Evolutionary conservation across 30 jellyfish, hydroid and myxozoan genomes (phyloP), one percentile per base, ranked within the genome.

Genomic region (Mastigias papua): DNA sequence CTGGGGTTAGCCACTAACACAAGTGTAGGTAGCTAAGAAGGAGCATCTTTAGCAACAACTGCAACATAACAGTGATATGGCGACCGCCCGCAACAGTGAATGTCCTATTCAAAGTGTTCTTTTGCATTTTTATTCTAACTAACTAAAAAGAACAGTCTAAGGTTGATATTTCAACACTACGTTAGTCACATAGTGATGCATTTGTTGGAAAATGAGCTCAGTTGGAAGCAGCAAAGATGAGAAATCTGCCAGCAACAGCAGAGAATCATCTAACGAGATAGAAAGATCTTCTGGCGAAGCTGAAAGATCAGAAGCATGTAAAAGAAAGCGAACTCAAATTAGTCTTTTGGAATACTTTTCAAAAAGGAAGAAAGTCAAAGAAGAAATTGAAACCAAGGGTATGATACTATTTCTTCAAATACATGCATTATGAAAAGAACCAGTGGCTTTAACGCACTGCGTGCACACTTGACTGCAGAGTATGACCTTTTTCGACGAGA

Each of bases 341-440:
- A 88, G 94, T 73, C 64, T 93, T 82, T 25, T 89, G 42, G 98
- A 93, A 66, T 93, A 93, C 85, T 93, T 93, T 57, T 73, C 98
- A n/a, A 93, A 93, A 75, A 81, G 95, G 72, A 88, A 89, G 49
- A 93, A 83, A 78, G 80, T 80, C 20, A 66, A 66, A 23, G 68
- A 29, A 42, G 95, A 86, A 58, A 48, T 34, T 22, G 92, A 50
- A 21, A 48, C 8, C 19, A 82, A 48, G 28, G 92, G 85, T 68
- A 70, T 46, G 29, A 15, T 49, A 46, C 13, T 46, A 6, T 46
- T 8, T 8, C 60, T 46, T 6, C 16, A 16, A 46, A 46, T 46
- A 6, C 8, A 46, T 46, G 60, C n/a, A n/a, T n/a, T n/a, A n/a
- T n/a, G n/a, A n/a, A n/a, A n/a, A n/a, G n/a, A n/a, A n/a, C n/a